Evolutionary conservation across 2,888 invertebrate species (phyloP), one percentile per base, ranked within the genome.

Genomic region (Celastrina argiolus): DNA sequence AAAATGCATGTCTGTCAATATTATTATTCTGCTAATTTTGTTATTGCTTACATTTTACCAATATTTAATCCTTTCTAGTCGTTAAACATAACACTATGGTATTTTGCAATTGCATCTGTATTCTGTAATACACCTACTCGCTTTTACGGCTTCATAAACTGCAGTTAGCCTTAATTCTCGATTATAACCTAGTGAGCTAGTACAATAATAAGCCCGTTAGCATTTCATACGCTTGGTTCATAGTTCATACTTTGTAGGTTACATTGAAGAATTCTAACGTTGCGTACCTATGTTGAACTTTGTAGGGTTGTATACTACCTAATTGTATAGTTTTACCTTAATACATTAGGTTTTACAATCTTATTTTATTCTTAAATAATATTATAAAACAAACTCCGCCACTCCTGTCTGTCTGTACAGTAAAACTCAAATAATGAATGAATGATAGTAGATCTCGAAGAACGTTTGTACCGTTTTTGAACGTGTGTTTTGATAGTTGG

Each of bases 191-290:
- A 51, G 51, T 22, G 51, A 45, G 2, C 7, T 39, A 39, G 12
- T 51, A 51, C 22, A 22, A 12, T 51, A 22, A 56, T 31, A 31
- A n/a, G 16, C 31, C 7, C 26, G 56, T 56, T 56, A 31, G 31
- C 31, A 31, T 56, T 56, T 56, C 31, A 14, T 56, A 8, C 56
- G 56, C 31, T 56, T n/a, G n/a, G 31, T 56, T 56, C 56, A 56
- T 28, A n/a, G n/a, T n/a, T n/a, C n/a, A n/a, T n/a, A n/a, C n/a
- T n/a, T n/a, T n/a, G n/a, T n/a, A 56, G 56, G 56, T 56, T 58
- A 58, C 31, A 58, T 58, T 22, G 22, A 51, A 51, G 22, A 51
- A 51, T 51, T 22, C 16, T 16, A 5, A 14, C 18, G 18, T 51
- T 31, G n/a, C 16, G 56, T 28, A 56, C 26, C 14, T 8, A 51